Percentiles rank a stretch among this genome's conserved stretches.
These are phyloP conservation scores for Muscina levida DNA, from an alignment of 2,888 invertebrate species.

Conservation along the genomic window DNA sequence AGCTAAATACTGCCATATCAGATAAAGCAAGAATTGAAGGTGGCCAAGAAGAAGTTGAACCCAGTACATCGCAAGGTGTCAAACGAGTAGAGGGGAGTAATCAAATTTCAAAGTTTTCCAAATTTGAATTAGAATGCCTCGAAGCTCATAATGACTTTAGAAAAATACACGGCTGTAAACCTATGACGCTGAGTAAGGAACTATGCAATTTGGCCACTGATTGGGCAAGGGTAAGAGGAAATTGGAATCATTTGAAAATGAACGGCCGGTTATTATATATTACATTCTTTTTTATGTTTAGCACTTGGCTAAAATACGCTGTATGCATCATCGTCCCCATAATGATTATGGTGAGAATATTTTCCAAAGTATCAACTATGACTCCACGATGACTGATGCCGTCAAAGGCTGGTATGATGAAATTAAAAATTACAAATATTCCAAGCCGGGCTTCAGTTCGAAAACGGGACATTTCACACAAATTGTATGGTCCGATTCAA, in stretches of 20 bases:
- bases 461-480: slow-evolving; percentile 92
- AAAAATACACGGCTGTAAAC: slow-evolving; percentile 85
- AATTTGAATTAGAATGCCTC: slow-evolving; percentile 86
- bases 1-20: slow-evolving; percentile 53
- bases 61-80: slow-evolving; percentile 73
- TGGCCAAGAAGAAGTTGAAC: slow-evolving; percentile 65
- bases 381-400: slow-evolving; percentile 80
- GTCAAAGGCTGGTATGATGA: slow-evolving; percentile 86
- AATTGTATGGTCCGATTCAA: slow-evolving; percentile 89
- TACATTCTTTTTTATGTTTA: too few relatives aligned
- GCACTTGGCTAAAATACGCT: slow-evolving; percentile 79
- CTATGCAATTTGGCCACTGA: slow-evolving; percentile 85
- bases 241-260: too few relatives aligned
- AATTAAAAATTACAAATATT: slow-evolving; percentile 85
- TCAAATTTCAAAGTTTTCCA: slow-evolving; percentile 39
- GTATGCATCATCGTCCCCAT: slow-evolving; percentile 87
- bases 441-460: slow-evolving; percentile 83
- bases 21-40: slow-evolving; percentile 43
- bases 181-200: slow-evolving; percentile 84
- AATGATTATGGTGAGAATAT: slow-evolving; percentile 92
- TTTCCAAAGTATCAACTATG: slow-evolving; percentile 86
- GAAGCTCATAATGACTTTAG: slow-evolving; percentile 88
- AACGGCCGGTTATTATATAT: too few relatives aligned
- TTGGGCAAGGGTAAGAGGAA: slow-evolving; percentile 83
- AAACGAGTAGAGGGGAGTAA: slow-evolving; percentile 56